These are phyloP conservation scores for Dendrolimus punctatus DNA, from an alignment of 1,140 invertebrate species.

Conservation along the genomic window DNA sequence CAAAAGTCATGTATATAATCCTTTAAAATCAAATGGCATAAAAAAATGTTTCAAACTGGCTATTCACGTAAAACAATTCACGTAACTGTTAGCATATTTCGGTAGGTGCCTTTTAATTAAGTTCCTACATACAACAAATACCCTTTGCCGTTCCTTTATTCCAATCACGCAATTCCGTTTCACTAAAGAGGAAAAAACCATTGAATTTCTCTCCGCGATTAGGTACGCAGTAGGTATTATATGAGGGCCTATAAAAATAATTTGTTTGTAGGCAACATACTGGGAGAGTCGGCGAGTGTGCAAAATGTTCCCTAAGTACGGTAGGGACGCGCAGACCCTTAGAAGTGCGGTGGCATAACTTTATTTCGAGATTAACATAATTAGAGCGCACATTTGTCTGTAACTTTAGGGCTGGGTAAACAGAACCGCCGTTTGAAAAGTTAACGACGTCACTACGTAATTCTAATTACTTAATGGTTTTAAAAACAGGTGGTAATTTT, in stretches of 20 bases:
- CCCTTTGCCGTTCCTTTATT: too few relatives aligned
- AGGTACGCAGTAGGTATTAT: not conserved
- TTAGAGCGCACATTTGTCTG: constrained; percentile 41
- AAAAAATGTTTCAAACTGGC: too few relatives aligned
- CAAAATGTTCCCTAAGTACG: constrained; percentile 47
- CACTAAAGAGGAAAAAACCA: too few relatives aligned
- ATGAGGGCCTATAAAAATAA: constrained; percentile 11
- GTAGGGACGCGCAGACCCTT: constrained; percentile 38
- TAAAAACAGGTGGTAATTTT: constrained; percentile 33
- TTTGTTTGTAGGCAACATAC: constrained; percentile 23
- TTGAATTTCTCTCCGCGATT: not conserved
- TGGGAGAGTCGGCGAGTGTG: constrained; percentile 36
- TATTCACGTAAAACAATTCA: too few relatives aligned
- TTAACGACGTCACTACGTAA: constrained; percentile 23
- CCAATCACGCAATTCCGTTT: not conserved
- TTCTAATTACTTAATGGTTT: constrained; percentile 30
- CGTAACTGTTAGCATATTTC: too few relatives aligned
- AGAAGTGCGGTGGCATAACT: constrained; percentile 62
- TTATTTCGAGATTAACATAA: constrained; percentile 69
- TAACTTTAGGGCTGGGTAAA: constrained; percentile 37
- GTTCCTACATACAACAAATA: too few relatives aligned
- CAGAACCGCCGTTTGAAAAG: constrained; percentile 24
- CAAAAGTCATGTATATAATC: too few relatives aligned
- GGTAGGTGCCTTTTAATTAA: too few relatives aligned
- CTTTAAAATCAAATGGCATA: too few relatives aligned